These are phyloP conservation scores for Ischnus inquisitorius DNA, from an alignment of 2,888 invertebrate genomes.

Conservation along the genomic window DNA sequence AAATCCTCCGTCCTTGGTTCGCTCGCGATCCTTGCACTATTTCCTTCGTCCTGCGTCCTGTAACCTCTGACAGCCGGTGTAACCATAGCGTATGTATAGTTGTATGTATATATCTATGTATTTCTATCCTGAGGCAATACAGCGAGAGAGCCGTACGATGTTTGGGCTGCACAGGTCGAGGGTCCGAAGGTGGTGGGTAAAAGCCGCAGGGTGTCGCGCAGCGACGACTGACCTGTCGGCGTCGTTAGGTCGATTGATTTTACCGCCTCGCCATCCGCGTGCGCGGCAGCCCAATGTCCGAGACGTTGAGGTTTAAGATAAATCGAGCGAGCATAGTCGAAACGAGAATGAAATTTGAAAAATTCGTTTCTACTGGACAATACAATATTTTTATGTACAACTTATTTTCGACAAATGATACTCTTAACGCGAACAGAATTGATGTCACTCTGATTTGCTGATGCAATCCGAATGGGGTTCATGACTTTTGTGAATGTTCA, in stretches of 20 bases:
- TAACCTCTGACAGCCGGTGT: constrained; percentile 44
- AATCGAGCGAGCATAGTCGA: neutral
- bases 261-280: constrained; percentile 73
- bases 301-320: neutral
- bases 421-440: too few species aligned
- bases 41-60: constrained; percentile 46
- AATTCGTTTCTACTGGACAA: neutral
- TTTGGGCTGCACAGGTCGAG: constrained; percentile 61
- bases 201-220: constrained; percentile 62
- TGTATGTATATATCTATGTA: constrained; percentile 26
- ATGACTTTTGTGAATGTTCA: too few species aligned
- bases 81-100: constrained; percentile 32
- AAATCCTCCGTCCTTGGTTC: constrained; percentile 19
- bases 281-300: constrained; percentile 4
- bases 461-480: too few species aligned
- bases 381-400: too few species aligned
- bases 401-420: too few species aligned
- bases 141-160: constrained; percentile 29
- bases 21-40: constrained; percentile 43
- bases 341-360: neutral
- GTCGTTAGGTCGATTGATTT: constrained; percentile 83
- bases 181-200: constrained; percentile 52
- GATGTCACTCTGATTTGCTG: too few species aligned
- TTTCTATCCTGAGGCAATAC: constrained; percentile 25
- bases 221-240: constrained; percentile 75